phyloP scores from a whole-genome alignment of 2,888 invertebrate genomes.

The Oscheius sp. region DNA sequence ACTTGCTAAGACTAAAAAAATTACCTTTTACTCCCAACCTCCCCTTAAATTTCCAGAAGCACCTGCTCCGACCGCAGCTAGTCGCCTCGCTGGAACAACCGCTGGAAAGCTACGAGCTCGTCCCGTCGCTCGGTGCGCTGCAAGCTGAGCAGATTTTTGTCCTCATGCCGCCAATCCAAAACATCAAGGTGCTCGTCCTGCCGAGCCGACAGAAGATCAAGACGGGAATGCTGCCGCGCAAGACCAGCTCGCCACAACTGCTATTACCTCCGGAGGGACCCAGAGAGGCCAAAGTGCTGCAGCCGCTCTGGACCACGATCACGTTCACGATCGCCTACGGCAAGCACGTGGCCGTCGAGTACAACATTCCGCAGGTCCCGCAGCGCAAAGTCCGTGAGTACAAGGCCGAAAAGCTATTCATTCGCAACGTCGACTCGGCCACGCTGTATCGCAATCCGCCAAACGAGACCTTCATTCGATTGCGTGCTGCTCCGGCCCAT shows the following conservation, averaged over 20 bases:
- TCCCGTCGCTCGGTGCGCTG: conserved; percentile 13
- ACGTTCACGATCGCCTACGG: conserved; percentile 31
- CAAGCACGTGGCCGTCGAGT: conserved; percentile 44
- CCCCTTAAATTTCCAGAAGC: conserved; percentile 6
- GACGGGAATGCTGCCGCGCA: conserved; percentile 12
- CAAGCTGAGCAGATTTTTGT: conserved; percentile 12
- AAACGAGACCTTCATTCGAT: conserved; percentile 9
- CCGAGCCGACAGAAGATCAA: conserved; percentile 31
- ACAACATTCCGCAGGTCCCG: conserved; percentile 32
- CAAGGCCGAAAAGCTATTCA: conserved; percentile 25
- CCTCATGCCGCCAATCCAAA: background rate
- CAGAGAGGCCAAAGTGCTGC: conserved; percentile 16
- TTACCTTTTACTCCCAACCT: too few species aligned
- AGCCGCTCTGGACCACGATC: conserved; percentile 40
- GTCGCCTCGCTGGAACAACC: conserved; percentile 7
- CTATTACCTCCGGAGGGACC: conserved; percentile 39
- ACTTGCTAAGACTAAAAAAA: too few species aligned
- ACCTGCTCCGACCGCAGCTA: conserved; percentile 1
- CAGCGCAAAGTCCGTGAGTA: conserved; percentile 31
- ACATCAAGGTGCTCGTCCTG: conserved; percentile 27
- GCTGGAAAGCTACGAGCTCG: conserved; percentile 13
- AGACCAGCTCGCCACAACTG: conserved; percentile 6
- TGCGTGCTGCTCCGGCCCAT: conserved; percentile 14
- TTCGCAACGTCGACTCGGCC: conserved; percentile 18
- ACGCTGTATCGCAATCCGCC: conserved; percentile 37